Base-by-base conservation (phyloP, 2,797 vertebrate genomes). In the Coluber constrictor region DNA sequence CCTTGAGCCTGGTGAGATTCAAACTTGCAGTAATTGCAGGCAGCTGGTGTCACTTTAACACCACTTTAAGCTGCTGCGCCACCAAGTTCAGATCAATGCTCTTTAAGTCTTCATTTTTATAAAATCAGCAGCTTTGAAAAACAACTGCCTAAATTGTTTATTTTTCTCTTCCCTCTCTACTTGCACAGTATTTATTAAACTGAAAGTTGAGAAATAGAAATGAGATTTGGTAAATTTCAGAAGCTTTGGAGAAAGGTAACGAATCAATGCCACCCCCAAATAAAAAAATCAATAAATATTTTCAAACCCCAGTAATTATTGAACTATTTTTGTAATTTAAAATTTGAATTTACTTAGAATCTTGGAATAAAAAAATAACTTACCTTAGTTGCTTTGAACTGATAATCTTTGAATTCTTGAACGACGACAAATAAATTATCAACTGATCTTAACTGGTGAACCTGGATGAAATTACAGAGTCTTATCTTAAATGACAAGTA, bases 401-500 rank as follows among this genome's bases (percentile, higher is more conserved):
- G 97, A 89, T 98, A 99, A 94, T 98, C 97, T 88, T 98, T 98
- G 97, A 98, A 98, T 90, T 99, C 98, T 86, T 99, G 96, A 92
- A 99, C 98, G 16, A 99, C 98, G 70, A 99, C 99, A 97, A 99
- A 99, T 70, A 99, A 97, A 94, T 99, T 99, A 97, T 99, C 99
- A 95, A 99, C 98, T 57, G 99, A 99, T 94, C 98, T 98, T 55
- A 99, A 97, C 12, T 96, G 98, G 96, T 99, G 99, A 93, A 99
- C 98, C 99, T 99, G 12, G 3, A 90, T 23, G 54, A 90, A 74
- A 94, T 0, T 66, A 92, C 90, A 95, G 74, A 83, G 1, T 0
- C 88, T 0, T 92, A 63, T 1, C 20, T 9, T 32, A 83, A 20
- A 25, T 5, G 10, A 83, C 37, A 83, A 4, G 4, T 83, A 83